Evolutionary conservation across 2,797 vertebrate species (phyloP).

Genomic region (Siniperca obscura): DNA sequence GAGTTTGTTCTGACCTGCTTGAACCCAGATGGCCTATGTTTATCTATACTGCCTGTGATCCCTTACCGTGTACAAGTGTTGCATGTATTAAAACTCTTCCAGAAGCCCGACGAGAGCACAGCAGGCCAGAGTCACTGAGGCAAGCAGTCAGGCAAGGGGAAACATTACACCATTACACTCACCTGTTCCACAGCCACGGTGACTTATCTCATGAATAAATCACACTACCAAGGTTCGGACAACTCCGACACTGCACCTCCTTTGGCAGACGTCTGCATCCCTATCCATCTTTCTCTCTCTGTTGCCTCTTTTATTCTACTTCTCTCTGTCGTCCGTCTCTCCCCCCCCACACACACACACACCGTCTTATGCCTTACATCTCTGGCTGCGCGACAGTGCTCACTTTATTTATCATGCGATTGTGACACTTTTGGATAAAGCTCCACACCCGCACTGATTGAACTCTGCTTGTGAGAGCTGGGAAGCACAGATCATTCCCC

Average conservation of each 20-base stretch:
- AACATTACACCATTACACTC: conserved; percentile 80
- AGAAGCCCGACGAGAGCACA: conserved; percentile 56
- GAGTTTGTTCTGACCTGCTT: conserved; percentile 57
- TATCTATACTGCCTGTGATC: conserved; percentile 68
- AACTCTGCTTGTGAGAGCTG: conserved; percentile 70
- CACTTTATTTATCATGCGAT: conserved; percentile 78
- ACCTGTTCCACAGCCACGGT: conserved; percentile 78
- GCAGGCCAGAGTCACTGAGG: conserved; percentile 72
- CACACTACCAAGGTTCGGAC: conserved; percentile 69
- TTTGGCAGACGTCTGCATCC: conserved; percentile 68
- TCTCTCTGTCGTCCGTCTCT: too few species aligned
- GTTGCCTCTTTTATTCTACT: conserved; percentile 16
- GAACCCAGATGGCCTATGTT: conserved; percentile 72
- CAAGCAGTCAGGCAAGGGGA: conserved; percentile 72
- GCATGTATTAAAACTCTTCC: conserved; percentile 70
- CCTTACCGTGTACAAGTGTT: conserved; percentile 63
- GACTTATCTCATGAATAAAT: conserved; percentile 84
- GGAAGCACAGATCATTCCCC: conserved; percentile 75
- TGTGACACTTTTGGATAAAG: conserved; percentile 81
- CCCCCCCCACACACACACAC: background rate
- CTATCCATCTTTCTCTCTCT: conserved; percentile 62
- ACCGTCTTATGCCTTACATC: conserved; percentile 54
- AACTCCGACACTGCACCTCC: conserved; percentile 60
- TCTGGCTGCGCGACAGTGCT: conserved; percentile 51
- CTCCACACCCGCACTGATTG: conserved; percentile 73